Percentiles rank a stretch among this genome's conserved stretches.
phyloP scores from a whole-genome alignment of 2,888 invertebrate species.

The Choreutis nemorana region DNA sequence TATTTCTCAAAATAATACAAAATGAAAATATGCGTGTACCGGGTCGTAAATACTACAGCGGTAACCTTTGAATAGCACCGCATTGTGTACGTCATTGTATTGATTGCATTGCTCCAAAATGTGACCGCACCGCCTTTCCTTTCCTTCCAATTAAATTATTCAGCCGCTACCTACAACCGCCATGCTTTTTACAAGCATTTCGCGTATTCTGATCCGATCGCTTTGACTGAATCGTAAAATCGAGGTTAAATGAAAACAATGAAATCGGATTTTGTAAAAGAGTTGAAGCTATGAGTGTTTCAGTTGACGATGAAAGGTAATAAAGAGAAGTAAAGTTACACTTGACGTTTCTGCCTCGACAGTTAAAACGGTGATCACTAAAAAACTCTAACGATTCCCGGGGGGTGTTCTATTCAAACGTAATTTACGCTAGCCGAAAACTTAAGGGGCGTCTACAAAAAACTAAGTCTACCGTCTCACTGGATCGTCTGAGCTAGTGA shows the following conservation, averaged over 20 bases:
- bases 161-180: slow-evolving; percentile 20
- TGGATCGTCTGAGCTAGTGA: too few relatives aligned
- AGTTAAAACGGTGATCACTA: slow-evolving; percentile 61
- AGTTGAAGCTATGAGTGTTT: too few relatives aligned
- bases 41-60: slow-evolving; percentile 44
- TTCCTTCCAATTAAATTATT: slow-evolving; percentile 31
- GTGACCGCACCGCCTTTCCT: slow-evolving; percentile 24
- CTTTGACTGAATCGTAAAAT: too few relatives aligned
- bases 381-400: slow-evolving; percentile 58
- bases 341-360: slow-evolving; percentile 57
- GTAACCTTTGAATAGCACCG: slow-evolving; percentile 38
- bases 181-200: too few relatives aligned
- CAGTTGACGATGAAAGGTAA: too few relatives aligned
- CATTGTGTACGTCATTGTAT: slow-evolving; percentile 41
- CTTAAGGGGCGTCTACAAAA: slow-evolving; percentile 45
- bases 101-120: slow-evolving; percentile 35
- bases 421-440: slow-evolving; percentile 57
- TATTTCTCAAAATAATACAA: too few relatives aligned
- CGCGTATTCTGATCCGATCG: too few relatives aligned
- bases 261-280: too few relatives aligned
- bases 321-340: slow-evolving; percentile 45
- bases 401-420: slow-evolving; percentile 55
- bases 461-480: slow-evolving; percentile 20
- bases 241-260: too few relatives aligned
- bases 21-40: slow-evolving; percentile 39